A percentile compares a stretch with the other conserved stretches of the same genome.
Conservation (phyloP, 2,113 vertebrate species). For the Solea senegalensis region DNA sequence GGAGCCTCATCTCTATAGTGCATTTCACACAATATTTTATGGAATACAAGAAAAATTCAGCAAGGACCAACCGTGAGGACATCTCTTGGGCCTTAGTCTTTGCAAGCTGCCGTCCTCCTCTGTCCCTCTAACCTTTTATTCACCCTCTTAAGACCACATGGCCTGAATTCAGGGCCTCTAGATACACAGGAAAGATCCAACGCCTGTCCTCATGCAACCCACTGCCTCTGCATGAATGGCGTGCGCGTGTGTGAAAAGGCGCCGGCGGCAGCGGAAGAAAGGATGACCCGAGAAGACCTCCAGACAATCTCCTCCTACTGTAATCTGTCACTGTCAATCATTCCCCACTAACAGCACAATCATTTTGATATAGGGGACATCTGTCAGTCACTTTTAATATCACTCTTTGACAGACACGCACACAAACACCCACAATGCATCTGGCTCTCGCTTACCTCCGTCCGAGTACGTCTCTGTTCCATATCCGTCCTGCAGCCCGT, state of each 20-base stretch:
- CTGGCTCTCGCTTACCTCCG: slow-evolving; percentile 87
- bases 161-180: slow-evolving; percentile 52
- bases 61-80: too few species aligned
- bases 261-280: neutral
- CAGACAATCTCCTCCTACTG: slow-evolving; percentile 15
- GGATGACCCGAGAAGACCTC: slow-evolving; percentile 39
- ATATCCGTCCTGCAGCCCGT: slow-evolving; percentile 98
- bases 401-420: slow-evolving; percentile 7
- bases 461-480: slow-evolving; percentile 99
- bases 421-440: slow-evolving; percentile 50
- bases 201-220: slow-evolving; percentile 32
- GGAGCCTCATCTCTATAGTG: too few species aligned
- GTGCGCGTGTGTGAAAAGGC: slow-evolving; percentile 3
- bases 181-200: slow-evolving; percentile 15
- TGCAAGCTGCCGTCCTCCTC: neutral
- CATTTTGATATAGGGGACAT: slow-evolving; percentile 21
- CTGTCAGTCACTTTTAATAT: slow-evolving; percentile 26
- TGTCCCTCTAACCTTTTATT: slow-evolving; percentile 36
- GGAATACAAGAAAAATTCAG: too few species aligned
- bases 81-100: too few species aligned
- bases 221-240: slow-evolving; percentile 1
- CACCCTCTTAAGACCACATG: slow-evolving; percentile 40
- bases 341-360: slow-evolving; percentile 5
- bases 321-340: slow-evolving; percentile 40
- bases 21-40: too few species aligned